A percentile compares a stretch with the other conserved stretches of the same genome.
These are phyloP conservation scores for Tragelaphus buxtoni DNA, from an alignment of 2,113 vertebrate genomes.

Conservation along the genomic window DNA sequence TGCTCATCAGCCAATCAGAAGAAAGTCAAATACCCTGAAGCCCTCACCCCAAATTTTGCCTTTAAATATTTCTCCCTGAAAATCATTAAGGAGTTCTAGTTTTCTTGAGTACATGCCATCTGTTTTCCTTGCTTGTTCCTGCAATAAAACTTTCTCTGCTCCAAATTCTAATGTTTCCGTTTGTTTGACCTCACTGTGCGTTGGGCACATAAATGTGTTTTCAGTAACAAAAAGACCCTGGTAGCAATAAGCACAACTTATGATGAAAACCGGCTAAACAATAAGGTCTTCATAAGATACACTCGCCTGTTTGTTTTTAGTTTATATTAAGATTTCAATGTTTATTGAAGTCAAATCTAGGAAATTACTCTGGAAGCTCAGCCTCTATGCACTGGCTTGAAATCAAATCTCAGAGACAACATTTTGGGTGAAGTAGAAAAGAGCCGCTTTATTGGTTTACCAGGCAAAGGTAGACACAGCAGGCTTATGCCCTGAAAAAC, in stretches of 20 bases:
- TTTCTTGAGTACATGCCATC: not conserved
- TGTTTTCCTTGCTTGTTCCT: not conserved
- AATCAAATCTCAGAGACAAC: not conserved
- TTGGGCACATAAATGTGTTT: not conserved
- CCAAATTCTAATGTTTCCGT: not conserved
- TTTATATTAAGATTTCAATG: not conserved
- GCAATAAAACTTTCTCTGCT: not conserved
- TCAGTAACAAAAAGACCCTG: not conserved
- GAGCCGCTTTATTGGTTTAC: not conserved
- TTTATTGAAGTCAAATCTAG: not conserved
- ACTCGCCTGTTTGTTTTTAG: not conserved
- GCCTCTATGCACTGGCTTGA: not conserved
- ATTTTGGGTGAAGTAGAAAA: not conserved
- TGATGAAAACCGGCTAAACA: not conserved
- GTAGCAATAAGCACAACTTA: not conserved
- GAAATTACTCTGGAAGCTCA: not conserved
- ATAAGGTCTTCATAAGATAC: not conserved
- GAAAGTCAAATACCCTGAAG: not conserved
- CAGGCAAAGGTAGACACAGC: not conserved
- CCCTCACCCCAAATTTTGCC: not conserved
- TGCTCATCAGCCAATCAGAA: not conserved
- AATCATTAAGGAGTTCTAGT: not conserved
- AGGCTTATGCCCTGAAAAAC: not conserved
- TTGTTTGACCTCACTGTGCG: not conserved
- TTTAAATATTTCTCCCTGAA: not conserved